Conservation (phyloP, 92 coral and sea anemone genomes). For the Montipora capitata region DNA sequence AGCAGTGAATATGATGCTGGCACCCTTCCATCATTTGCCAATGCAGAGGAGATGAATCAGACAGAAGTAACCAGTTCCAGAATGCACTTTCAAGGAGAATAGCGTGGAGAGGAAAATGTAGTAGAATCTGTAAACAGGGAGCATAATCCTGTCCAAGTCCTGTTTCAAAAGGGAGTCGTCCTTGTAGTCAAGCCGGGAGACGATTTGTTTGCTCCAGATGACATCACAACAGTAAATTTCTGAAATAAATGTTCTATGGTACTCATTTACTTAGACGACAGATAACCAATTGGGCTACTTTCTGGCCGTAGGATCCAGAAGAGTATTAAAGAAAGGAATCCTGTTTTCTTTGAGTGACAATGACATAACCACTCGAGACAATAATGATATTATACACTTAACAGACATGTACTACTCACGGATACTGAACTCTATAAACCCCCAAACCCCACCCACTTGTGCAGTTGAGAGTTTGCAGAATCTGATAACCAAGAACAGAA, state of each 20-base stretch:
- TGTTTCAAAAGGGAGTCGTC: conserved; percentile 24
- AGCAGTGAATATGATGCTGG: conserved; percentile 16
- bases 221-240: background rate
- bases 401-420: background rate
- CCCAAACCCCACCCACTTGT: background rate
- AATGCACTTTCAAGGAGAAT: conserved; percentile 26
- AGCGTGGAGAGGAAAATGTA: conserved; percentile 31
- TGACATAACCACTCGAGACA: too few relatives aligned
- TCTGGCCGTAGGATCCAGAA: background rate
- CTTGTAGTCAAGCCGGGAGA: conserved; percentile 18
- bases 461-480: conserved; percentile 5
- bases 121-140: background rate
- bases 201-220: background rate
- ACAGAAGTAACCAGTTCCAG: conserved; percentile 6
- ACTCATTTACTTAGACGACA: background rate
- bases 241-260: conserved; percentile 1
- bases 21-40: conserved; percentile 28
- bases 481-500: background rate
- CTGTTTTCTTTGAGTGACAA: too few relatives aligned
- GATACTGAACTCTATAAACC: background rate
- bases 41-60: conserved; percentile 13
- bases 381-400: background rate
- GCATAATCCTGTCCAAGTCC: background rate
- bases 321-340: too few relatives aligned
- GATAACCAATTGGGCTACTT: background rate